Conservation (phyloP, 2,888 invertebrate species). For the Fragum sueziense region DNA sequence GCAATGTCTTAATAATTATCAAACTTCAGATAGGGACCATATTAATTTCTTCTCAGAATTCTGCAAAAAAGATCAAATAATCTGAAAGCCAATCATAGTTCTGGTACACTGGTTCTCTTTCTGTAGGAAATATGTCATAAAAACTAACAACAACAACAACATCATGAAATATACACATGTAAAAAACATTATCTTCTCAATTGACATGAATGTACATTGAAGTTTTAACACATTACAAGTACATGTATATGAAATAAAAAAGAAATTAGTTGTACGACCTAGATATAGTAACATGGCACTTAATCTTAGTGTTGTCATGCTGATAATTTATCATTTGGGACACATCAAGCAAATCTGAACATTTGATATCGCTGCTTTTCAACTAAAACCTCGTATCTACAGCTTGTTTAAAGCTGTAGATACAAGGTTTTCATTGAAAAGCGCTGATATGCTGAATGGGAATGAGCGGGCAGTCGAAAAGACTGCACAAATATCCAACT, state of each 20-base stretch:
- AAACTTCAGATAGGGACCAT: no score
- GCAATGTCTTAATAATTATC: no score
- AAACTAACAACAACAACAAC: slow-evolving; percentile 22
- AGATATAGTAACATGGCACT: slow-evolving; percentile 18
- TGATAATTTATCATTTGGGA: no score
- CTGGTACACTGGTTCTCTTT: not conserved
- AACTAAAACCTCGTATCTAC: no score
- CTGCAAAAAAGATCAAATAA: not conserved
- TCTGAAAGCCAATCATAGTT: not conserved
- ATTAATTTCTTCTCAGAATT: not conserved
- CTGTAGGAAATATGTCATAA: slow-evolving; percentile 16
- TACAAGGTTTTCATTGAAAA: no score
- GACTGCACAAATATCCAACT: no score
- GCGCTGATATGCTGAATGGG: no score
- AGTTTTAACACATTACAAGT: slow-evolving; percentile 5
- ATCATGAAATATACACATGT: slow-evolving; percentile 24
- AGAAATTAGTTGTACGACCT: not conserved
- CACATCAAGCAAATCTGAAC: no score
- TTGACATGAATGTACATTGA: slow-evolving; percentile 11
- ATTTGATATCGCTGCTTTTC: no score
- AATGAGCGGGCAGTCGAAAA: no score
- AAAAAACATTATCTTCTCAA: slow-evolving; percentile 30
- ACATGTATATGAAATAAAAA: not conserved
- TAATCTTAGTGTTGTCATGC: not conserved
- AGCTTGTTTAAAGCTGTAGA: no score